Evolutionary conservation across 2,113 vertebrate species (phyloP), one percentile per base, ranked within the genome.

Genomic region (Ahaetulla prasina): DNA sequence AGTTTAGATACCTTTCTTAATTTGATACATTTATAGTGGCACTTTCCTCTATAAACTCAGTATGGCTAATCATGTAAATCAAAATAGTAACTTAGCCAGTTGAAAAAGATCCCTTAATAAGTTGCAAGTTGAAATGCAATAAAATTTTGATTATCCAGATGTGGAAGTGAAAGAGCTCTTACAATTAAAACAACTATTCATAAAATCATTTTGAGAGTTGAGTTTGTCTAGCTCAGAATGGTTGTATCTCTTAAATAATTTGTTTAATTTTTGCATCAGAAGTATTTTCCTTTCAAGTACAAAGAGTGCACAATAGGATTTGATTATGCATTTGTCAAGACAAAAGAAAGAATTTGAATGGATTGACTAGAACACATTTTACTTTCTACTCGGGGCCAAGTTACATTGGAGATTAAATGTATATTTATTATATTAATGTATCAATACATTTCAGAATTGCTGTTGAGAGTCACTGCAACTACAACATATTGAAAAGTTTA

Each of bases 281-380:
- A 80, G 20, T 43, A 80, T 80, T 80, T 80, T 80, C 35, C 35
- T 80, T 43, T 43, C 39, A 80, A 80, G 8, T 39, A 80, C 18
- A 80, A 80, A 80, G 18, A 91, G 0, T 57, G 35, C 0, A 1
- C 27, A 85, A 50, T 39, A 52, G 23, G 12, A 87, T 94, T 90
- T 35, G 60, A 92, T 93, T 88, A 93, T 92, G 87, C 50, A 43
- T 49, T 57, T 85, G 8, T 30, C 90, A 85, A 90, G 12, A 10
- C 6, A 84, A 39, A n/a, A 50, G 4, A 50, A 90, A 35, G 12
- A 27, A 16, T 1, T 53, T 80, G n/a, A 35, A 22, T 54, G 6
- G 89, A 80, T 8, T 84, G 18, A 3, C 89, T 90, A 10, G 57
- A 80, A 22, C 5, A 20, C 53, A 53, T 16, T 39, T 90, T 90